Base-by-base conservation (phyloP, 2,797 vertebrate genomes). In the Vespertilio murinus region DNA sequence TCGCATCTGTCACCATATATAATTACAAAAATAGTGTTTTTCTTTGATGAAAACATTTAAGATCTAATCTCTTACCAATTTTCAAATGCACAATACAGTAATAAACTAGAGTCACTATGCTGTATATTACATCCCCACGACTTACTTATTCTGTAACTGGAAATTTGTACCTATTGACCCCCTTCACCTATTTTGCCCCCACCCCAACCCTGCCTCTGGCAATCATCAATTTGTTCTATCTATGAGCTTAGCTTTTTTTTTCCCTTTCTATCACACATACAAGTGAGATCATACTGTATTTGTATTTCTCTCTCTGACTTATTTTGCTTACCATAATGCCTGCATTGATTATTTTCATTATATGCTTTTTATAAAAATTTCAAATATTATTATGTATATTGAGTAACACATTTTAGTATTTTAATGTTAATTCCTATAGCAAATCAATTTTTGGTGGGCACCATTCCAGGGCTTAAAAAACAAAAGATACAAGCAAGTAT, bases 341-440 rank as follows among this genome's bases (percentile, higher is more conserved):
- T 38, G 40, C 17, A 65, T 14, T 88, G 10, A 78, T 59, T 74
- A 84, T 52, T 92, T 89, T 90, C 90, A 95, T 35, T 56, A 74
- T 33, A 49, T 16, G 30, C 9, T 81, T 82, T 80, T 77, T 10
- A 92, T 54, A 54, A 70, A 71, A 47, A 59, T 77, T 86, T 77
- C 42, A 81, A 92, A 71, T 65, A 69, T 59, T 83, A 78, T 6
- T 54, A 85, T 3, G 11, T 78, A 38, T 20, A 81, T n/a, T 71
- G 35, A 73, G 38, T 91, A 78, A 93, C 84, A 93, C 38, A 52
- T 38, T 79, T 30, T 88, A 64, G 49, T 38, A 73, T 38, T 38
- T 38, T 4, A 73, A 38, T 71, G 75, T 30, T 82, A 90, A 96
- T 92, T 86, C 30, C 52, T 64, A 75, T 8, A 85, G 61, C 38